Evolutionary conservation across 1,140 invertebrate genomes (phyloP).

Genomic region (Hestina assimilis): DNA sequence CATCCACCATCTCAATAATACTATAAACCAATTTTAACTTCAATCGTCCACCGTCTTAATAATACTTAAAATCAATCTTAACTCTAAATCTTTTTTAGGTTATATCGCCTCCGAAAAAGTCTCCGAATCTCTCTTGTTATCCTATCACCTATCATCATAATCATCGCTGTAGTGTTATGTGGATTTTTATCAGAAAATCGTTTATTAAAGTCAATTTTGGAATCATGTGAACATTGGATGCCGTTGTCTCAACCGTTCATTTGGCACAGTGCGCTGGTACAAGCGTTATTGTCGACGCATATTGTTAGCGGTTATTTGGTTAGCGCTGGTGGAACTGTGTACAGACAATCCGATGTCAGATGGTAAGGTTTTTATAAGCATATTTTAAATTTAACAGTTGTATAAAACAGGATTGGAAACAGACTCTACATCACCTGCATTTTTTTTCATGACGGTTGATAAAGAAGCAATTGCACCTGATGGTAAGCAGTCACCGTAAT

Average conservation of each 20-base stretch:
- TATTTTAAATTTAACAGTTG: too few species aligned
- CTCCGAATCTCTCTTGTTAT: conserved; percentile 48
- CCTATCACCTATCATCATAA: conserved; percentile 42
- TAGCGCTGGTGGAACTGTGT: conserved; percentile 60
- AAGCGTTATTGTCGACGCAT: conserved; percentile 59
- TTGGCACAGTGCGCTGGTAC: conserved; percentile 64
- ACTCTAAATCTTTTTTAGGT: conserved; percentile 42
- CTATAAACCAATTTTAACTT: too few species aligned
- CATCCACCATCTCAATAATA: too few species aligned
- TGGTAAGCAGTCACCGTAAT: too few species aligned
- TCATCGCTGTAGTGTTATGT: conserved; percentile 46
- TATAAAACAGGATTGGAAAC: too few species aligned
- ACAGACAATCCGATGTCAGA: conserved; percentile 62
- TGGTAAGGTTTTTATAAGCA: conserved; percentile 43
- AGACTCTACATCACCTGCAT: too few species aligned
- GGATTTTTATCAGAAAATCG: conserved; percentile 49
- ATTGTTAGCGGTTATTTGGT: conserved; percentile 59
- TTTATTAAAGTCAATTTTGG: conserved; percentile 39
- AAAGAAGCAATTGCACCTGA: too few species aligned
- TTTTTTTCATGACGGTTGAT: too few species aligned
- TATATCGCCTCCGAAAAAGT: conserved; percentile 58
- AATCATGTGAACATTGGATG: conserved; percentile 57
- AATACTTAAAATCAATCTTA: not conserved
- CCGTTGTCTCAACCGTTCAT: conserved; percentile 51
- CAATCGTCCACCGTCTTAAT: too few species aligned